These are phyloP conservation scores for Hyles vespertilio DNA, from an alignment of 1,140 invertebrate genomes.

Conservation along the genomic window DNA sequence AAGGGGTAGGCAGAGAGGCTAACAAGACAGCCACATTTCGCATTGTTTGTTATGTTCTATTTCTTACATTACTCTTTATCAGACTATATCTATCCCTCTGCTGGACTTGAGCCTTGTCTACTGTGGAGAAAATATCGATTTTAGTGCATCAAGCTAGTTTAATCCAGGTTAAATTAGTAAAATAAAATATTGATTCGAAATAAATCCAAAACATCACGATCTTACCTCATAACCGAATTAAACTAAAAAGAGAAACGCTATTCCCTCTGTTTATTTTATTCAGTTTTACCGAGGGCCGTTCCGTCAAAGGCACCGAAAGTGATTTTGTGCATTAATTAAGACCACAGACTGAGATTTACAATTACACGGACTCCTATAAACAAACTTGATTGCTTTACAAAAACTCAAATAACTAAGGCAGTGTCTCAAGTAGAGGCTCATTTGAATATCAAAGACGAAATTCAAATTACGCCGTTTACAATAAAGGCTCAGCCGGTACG, in stretches of 20 bases:
- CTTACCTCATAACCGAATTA: conserved; percentile 22
- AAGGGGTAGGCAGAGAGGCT: no score
- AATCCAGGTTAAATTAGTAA: no score
- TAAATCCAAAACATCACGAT: neutral
- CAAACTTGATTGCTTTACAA: conserved; percentile 76
- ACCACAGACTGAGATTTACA: conserved; percentile 69
- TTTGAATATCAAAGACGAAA: conserved; percentile 76
- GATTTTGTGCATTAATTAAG: conserved; percentile 69
- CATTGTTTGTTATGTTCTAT: no score
- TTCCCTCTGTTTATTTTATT: conserved; percentile 33
- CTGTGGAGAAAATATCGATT: no score
- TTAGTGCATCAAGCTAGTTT: no score
- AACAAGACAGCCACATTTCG: no score
- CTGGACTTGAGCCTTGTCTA: no score
- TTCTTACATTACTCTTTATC: no score
- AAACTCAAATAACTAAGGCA: conserved; percentile 75
- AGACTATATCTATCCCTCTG: no score
- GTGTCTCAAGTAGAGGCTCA: conserved; percentile 73
- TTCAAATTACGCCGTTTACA: conserved; percentile 75
- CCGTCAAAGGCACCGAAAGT: conserved; percentile 43
- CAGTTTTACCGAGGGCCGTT: conserved; percentile 27
- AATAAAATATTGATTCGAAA: no score
- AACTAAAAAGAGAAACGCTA: conserved; percentile 21
- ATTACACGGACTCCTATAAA: conserved; percentile 70
- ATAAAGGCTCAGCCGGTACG: conserved; percentile 68